phyloP scores from a whole-genome alignment of 2,797 vertebrate genomes.

The Coregonus ussuriensis region DNA sequence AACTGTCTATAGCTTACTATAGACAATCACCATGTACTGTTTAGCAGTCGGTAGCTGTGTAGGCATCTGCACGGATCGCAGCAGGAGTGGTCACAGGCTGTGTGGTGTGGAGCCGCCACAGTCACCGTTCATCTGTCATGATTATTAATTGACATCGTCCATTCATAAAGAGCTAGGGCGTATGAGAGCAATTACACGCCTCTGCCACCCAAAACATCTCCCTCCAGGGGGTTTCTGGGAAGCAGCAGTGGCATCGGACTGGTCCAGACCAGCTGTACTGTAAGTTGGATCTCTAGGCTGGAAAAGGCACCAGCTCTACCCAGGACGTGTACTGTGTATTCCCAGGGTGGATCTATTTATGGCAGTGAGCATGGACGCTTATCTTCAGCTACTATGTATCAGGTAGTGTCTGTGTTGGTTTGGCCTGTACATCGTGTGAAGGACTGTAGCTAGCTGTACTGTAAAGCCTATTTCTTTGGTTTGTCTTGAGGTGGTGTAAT shows the following conservation, averaged over 20 bases:
- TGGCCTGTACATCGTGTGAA: neutral
- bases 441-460: neutral
- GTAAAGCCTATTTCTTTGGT: neutral
- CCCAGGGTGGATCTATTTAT: neutral
- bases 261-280: neutral
- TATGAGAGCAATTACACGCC: slow-evolving; percentile 54
- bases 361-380: neutral
- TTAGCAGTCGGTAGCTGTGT: neutral
- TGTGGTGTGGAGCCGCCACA: neutral
- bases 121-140: neutral
- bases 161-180: slow-evolving; percentile 46
- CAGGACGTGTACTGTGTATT: neutral
- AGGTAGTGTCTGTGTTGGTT: neutral
- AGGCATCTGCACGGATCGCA: neutral
- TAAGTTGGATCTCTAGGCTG: neutral
- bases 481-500: neutral
- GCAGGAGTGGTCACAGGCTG: neutral
- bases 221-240: neutral
- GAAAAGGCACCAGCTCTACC: slow-evolving; percentile 1
- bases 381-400: neutral
- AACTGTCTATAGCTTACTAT: no score
- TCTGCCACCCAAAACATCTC: slow-evolving; percentile 23
- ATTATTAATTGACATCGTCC: slow-evolving; percentile 33
- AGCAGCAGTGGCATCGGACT: neutral
- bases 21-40: no score